A percentile compares a stretch with the other conserved stretches of the same genome.
phyloP scores from a whole-genome alignment of 2,888 invertebrate species.

The Ophion obscuratus region DNA sequence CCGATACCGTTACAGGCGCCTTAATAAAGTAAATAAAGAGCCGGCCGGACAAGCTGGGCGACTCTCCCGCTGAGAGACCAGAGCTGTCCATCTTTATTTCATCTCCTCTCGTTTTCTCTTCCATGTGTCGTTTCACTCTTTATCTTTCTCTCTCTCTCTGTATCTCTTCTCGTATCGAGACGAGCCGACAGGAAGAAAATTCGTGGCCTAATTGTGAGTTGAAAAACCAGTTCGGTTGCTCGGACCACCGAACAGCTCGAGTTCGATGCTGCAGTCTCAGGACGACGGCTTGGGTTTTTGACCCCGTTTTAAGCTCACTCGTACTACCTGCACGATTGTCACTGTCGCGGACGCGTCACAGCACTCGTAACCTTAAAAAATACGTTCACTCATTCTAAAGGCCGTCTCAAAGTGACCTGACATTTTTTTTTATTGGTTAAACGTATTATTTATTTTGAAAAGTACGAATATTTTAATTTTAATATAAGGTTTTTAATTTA shows the following conservation, averaged over 20 bases:
- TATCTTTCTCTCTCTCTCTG: slow-evolving; percentile 32
- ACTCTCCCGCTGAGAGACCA: slow-evolving; percentile 69
- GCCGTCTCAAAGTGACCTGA: too few species aligned
- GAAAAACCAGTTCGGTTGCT: slow-evolving; percentile 64
- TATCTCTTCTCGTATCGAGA: slow-evolving; percentile 50
- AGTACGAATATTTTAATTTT: too few species aligned
- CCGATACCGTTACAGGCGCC: slow-evolving; percentile 81
- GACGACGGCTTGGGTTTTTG: slow-evolving; percentile 30
- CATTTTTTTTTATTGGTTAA: too few species aligned
- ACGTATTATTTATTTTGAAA: too few species aligned
- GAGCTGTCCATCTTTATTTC: slow-evolving; percentile 73
- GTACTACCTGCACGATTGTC: slow-evolving; percentile 36
- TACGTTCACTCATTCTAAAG: not conserved
- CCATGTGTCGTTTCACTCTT: slow-evolving; percentile 27
- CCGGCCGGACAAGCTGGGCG: slow-evolving; percentile 75
- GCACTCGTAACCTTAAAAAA: slow-evolving; percentile 7
- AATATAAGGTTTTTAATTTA: too few species aligned
- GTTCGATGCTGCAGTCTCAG: slow-evolving; percentile 33
- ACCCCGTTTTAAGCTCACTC: slow-evolving; percentile 42
- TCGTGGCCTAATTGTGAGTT: slow-evolving; percentile 68
- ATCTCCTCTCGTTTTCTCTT: slow-evolving; percentile 65
- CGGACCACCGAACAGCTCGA: slow-evolving; percentile 31
- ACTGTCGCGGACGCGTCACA: slow-evolving; percentile 40
- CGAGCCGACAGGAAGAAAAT: slow-evolving; percentile 65
- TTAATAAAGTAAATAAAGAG: slow-evolving; percentile 84